phyloP scores from a whole-genome alignment of 2,113 vertebrate genomes.

The Phodopus roborovskii region DNA sequence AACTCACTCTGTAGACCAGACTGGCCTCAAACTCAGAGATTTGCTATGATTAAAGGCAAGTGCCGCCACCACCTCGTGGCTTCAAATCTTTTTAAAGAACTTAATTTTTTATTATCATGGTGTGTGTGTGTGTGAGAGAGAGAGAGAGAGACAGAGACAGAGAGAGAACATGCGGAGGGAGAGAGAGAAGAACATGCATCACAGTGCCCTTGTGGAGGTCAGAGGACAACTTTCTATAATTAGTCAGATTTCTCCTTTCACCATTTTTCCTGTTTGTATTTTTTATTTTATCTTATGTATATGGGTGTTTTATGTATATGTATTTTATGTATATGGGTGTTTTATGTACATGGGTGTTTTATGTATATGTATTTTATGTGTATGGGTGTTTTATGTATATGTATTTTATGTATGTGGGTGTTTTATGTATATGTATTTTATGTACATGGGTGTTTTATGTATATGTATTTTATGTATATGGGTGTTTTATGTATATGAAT shows the following conservation, averaged over 20 bases:
- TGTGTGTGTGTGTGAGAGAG: background rate
- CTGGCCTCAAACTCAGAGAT: background rate
- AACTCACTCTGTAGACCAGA: background rate
- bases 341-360: too few species aligned
- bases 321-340: background rate
- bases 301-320: background rate
- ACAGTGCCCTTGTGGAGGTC: background rate
- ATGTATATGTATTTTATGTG: too few species aligned
- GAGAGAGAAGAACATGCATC: background rate
- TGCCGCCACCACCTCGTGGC: background rate
- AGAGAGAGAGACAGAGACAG: too few species aligned
- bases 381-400: background rate
- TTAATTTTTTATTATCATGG: background rate
- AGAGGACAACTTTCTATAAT: background rate
- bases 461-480: background rate
- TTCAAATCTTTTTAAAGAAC: background rate
- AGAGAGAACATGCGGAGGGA: too few species aligned
- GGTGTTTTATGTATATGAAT: background rate
- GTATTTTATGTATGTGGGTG: background rate
- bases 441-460: background rate
- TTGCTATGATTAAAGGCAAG: background rate
- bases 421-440: background rate
- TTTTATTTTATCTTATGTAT: background rate
- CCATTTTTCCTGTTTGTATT: background rate
- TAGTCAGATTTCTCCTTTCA: background rate